Evolutionary conservation across 1,140 invertebrate genomes (phyloP), one percentile per base, ranked within the genome.

Genomic region (Zaprionus camerounensis): DNA sequence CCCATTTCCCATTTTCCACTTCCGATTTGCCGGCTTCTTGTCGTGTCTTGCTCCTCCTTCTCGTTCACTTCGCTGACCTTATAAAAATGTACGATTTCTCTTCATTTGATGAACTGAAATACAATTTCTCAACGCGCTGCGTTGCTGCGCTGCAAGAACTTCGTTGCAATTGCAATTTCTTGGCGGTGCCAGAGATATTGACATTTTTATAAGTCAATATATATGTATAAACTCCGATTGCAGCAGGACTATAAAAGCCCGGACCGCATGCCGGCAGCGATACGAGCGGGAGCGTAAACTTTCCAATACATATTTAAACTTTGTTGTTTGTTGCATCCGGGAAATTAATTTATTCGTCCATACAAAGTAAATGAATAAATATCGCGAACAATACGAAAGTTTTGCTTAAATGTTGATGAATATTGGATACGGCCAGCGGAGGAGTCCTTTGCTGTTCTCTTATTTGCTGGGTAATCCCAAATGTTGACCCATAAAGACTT

Each of bases 41-140:
- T 34, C 9, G 31, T 34, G 31, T 9, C 20, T 5, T 51, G 46
- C n/a, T 20, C 12, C 12, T 7, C 17, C 17, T 22, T 51, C 20
- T 17, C 13, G 13, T 64, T 64, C 44, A 57, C 75, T 55, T 73
- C 63, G 51, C 64, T 86, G 80, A 75, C 82, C 72, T 73, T 90
- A 85, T 85, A 90, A 85, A 84, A 90, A 90, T 90, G 76, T 90
- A 78, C 86, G 73, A 90, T 90, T 90, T 90, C 74, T 90, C 85
- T 90, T 90, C 85, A 90, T 90, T 90, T 90, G 85, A 91, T 86
- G 85, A 82, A 90, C 90, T 82, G 85, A 90, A 90, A 90, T 90
- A 90, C 85, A 90, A 90, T 90, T 90, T 90, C 79, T 90, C 85
- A 90, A 77, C 76, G 66, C 81, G 75, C 63, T 17, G 26, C n/a